A percentile compares a stretch with the other conserved stretches of the same genome.
Evolutionary conservation across 2,113 vertebrate genomes (phyloP).

Genomic region (Dasypus novemcinctus): DNA sequence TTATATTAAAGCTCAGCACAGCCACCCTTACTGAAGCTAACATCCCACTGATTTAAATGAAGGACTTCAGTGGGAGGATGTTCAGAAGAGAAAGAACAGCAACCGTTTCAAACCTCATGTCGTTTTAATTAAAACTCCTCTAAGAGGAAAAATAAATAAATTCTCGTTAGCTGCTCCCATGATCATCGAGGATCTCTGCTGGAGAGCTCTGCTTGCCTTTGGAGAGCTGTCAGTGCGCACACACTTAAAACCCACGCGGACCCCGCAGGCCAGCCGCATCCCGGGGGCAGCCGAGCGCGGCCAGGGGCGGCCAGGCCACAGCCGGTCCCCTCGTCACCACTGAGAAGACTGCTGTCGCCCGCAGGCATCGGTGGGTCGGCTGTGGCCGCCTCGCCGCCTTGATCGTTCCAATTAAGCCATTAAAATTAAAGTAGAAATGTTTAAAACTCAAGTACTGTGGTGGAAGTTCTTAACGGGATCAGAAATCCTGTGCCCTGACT

Average conservation of each 20-base stretch:
- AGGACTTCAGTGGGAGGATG: not conserved
- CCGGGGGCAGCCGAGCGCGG: not conserved
- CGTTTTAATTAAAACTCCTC: constrained; percentile 54
- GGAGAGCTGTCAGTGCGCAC: not conserved
- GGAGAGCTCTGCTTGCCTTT: not conserved
- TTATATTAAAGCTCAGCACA: not conserved
- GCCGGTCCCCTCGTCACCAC: not conserved
- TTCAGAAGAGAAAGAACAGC: constrained; percentile 33
- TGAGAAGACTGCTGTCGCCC: not conserved
- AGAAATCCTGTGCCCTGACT: not conserved
- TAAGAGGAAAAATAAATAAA: not conserved
- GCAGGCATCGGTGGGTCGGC: not conserved
- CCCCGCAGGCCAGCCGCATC: not conserved
- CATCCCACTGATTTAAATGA: not conserved
- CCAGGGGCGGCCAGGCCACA: not conserved
- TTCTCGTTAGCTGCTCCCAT: not conserved
- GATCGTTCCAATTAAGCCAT: constrained; percentile 48
- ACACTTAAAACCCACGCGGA: not conserved
- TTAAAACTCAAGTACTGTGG: not conserved
- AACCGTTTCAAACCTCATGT: not conserved
- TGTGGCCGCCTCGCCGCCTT: not conserved
- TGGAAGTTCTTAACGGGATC: not conserved
- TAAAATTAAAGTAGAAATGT: constrained; percentile 42
- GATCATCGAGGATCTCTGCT: not conserved
- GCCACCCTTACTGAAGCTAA: not conserved